These are phyloP conservation scores for Stomatorhinus walkeri DNA, from an alignment of 2,797 vertebrate genomes.

Conservation along the genomic window DNA sequence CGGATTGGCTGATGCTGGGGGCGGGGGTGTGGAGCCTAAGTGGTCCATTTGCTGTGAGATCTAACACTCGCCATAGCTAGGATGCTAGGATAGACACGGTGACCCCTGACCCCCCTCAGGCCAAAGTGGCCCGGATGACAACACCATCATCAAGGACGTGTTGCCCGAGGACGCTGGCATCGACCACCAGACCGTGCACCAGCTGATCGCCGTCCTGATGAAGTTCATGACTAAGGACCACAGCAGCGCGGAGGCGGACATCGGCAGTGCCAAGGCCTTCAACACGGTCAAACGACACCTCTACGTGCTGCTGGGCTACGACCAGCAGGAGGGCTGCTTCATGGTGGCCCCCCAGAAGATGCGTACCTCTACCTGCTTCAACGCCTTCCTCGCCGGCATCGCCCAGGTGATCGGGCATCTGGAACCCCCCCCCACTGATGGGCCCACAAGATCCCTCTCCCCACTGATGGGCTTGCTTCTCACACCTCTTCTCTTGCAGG, in stretches of 20 bases:
- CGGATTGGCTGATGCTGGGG: not conserved
- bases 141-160: constrained; percentile 82
- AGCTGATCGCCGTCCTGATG: constrained; percentile 96
- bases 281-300: constrained; percentile 96
- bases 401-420: constrained; percentile 70
- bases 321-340: constrained; percentile 97
- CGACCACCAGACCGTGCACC: constrained; percentile 97
- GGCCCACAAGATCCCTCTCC: not conserved
- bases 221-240: constrained; percentile 98
- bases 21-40: not conserved
- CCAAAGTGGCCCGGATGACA: constrained; percentile 82
- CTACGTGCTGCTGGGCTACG: constrained; percentile 88
- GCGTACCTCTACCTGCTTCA: constrained; percentile 95
- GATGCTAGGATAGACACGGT: not conserved
- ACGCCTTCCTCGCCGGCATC: constrained; percentile 94
- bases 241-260: constrained; percentile 90
- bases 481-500: constrained; percentile 55
- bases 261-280: constrained; percentile 95
- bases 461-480: not conserved
- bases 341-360: constrained; percentile 99
- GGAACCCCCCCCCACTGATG: not conserved
- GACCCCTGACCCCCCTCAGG: constrained; percentile 44
- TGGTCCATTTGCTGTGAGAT: not conserved
- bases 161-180: constrained; percentile 92
- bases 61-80: not conserved